A percentile compares a stretch with the other conserved stretches of the same genome.
Conservation (phyloP, 2,113 vertebrate species). For the Mugil cephalus region DNA sequence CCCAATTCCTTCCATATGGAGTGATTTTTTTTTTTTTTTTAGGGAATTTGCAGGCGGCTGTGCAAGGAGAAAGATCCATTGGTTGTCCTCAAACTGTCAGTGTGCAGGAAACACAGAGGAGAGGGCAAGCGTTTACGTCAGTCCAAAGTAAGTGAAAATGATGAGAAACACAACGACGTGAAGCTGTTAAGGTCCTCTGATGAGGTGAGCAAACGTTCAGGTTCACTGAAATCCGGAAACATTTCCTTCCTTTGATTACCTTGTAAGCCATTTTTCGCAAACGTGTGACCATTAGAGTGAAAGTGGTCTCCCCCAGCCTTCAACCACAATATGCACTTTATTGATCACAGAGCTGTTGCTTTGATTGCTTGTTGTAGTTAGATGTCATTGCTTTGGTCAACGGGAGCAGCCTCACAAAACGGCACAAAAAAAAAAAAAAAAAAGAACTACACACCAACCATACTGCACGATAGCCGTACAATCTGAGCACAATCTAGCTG, state of each 20-base stretch:
- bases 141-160: neutral
- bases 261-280: constrained; percentile 36
- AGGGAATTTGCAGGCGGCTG: neutral
- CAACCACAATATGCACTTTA: constrained; percentile 62
- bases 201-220: neutral
- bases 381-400: constrained; percentile 47
- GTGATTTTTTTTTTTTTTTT: neutral
- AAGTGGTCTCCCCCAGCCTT: constrained; percentile 3
- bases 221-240: constrained; percentile 14
- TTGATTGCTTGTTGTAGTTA: constrained; percentile 51
- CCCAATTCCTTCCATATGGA: constrained; percentile 11
- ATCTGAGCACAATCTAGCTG: neutral
- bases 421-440: neutral
- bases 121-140: too few relatives aligned
- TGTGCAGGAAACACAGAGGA: neutral
- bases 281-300: constrained; percentile 34
- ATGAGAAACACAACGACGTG: constrained; percentile 9
- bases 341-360: constrained; percentile 61
- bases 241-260: constrained; percentile 1
- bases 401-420: constrained; percentile 25
- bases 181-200: neutral
- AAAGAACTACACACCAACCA: neutral
- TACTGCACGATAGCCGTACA: neutral
- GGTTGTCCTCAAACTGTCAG: neutral
- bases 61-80: neutral